Conservation (phyloP, 2,797 vertebrate genomes). For the Steatocranus sp. region DNA sequence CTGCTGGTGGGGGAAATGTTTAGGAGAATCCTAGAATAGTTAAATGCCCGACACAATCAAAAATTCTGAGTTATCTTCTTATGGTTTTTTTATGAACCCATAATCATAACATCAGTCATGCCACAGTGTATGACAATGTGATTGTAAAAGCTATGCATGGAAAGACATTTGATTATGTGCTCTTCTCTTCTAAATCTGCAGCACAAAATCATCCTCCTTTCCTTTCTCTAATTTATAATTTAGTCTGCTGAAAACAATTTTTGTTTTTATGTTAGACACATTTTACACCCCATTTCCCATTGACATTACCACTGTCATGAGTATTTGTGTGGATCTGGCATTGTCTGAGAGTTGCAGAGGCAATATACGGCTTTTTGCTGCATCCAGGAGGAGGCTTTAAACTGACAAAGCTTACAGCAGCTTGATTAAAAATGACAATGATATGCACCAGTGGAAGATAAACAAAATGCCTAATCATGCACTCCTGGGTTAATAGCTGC, state of each 20-base stretch:
- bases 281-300: conserved; percentile 39
- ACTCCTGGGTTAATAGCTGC: conserved; percentile 43
- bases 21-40: not conserved
- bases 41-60: not conserved
- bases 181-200: not conserved
- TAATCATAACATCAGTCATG: not conserved
- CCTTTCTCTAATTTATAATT: conserved; percentile 25
- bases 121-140: not conserved
- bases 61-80: not conserved
- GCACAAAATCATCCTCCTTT: not conserved
- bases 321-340: not conserved
- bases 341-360: not conserved
- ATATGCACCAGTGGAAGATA: conserved; percentile 52
- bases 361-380: not conserved
- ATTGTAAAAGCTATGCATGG: not conserved
- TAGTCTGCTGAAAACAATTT: conserved; percentile 7
- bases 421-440: conserved; percentile 59
- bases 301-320: not conserved
- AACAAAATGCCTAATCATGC: conserved; percentile 64
- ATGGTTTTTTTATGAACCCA: not conserved
- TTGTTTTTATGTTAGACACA: conserved; percentile 10
- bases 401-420: conserved; percentile 1
- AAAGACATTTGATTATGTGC: not conserved
- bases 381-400: not conserved
- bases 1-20: not conserved